Percentiles rank a stretch among this genome's conserved stretches.
Conservation (phyloP, 2,113 vertebrate species). For the Xiphophorus couchianus region DNA sequence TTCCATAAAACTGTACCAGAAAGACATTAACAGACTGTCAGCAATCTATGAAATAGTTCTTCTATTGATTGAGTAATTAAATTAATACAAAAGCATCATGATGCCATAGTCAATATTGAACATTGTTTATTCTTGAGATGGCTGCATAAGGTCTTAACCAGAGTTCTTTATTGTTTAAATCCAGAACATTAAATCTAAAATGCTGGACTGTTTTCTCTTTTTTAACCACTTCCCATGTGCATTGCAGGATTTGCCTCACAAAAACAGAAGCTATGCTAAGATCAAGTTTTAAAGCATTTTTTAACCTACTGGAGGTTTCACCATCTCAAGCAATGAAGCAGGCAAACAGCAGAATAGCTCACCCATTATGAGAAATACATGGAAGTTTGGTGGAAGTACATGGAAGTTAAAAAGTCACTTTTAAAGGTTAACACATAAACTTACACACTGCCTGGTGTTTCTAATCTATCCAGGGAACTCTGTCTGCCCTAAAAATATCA, state of each 20-base stretch:
- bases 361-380: not conserved
- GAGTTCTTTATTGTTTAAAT: too few relatives aligned
- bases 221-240: not conserved
- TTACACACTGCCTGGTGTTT: not conserved
- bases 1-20: too few relatives aligned
- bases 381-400: not conserved
- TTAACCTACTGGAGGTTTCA: not conserved
- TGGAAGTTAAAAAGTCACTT: not conserved
- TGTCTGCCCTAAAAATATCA: conserved; percentile 33
- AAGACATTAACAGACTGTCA: too few relatives aligned
- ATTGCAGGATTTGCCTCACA: not conserved
- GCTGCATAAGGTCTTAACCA: too few relatives aligned
- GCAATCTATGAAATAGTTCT: too few relatives aligned
- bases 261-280: not conserved
- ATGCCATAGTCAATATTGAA: too few relatives aligned
- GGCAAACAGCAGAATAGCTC: not conserved
- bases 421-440: conserved; percentile 5
- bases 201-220: not conserved
- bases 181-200: too few relatives aligned
- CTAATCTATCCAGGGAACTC: conserved; percentile 9
- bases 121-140: too few relatives aligned
- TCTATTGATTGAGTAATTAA: too few relatives aligned
- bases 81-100: too few relatives aligned
- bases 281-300: not conserved
- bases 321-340: not conserved